Base-by-base conservation (phyloP, 2,888 invertebrate species). In the Heliconius ethilla region DNA sequence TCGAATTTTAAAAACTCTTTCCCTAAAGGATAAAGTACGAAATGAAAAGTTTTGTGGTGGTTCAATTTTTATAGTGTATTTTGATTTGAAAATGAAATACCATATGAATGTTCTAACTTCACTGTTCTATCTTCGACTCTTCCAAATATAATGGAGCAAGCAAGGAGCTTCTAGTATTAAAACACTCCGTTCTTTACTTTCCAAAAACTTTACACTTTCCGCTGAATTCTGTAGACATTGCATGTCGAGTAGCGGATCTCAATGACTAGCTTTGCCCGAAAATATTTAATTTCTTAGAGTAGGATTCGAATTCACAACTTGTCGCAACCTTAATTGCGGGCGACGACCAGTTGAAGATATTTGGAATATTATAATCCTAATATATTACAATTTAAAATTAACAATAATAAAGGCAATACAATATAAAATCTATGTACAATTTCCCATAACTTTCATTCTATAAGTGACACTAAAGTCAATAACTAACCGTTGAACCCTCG, bases 401-500 rank as follows among this genome's bases (percentile, higher is more conserved):
- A 13, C n/a, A n/a, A 25, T 67, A 1, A 37, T 29, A 29, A 51
- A 51, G 29, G 27, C 51, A 27, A n/a, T 13, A 7, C 3, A 33
- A 33, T 55, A 33, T n/a, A 55, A 59, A 59, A 22, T 22, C 22
- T n/a, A 33, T 9, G 29, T 15, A 33, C n/a, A 55, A 55, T 33
- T 55, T 33, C 55, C 7, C 73, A 74, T 74, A 77, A 74, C 66
- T 77, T 77, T 37, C 66, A 62, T 37, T 77, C n/a, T 67, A 73
- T 66, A 77, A 67, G 73, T 59, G 67, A 74, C 77, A 62, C 22
- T 45, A 67, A n/a, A 59, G 59, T 55, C 75, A 62, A 78, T 79
- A 81, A 79, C 75, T 77, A 79, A 76, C 62, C 27, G 40, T 25
- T 33, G 59, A 18, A 79, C 81, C 81, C 81, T 79, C 75, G 81